Conservation (phyloP, 1,140 invertebrate species). For the Littorina saxatilis region DNA sequence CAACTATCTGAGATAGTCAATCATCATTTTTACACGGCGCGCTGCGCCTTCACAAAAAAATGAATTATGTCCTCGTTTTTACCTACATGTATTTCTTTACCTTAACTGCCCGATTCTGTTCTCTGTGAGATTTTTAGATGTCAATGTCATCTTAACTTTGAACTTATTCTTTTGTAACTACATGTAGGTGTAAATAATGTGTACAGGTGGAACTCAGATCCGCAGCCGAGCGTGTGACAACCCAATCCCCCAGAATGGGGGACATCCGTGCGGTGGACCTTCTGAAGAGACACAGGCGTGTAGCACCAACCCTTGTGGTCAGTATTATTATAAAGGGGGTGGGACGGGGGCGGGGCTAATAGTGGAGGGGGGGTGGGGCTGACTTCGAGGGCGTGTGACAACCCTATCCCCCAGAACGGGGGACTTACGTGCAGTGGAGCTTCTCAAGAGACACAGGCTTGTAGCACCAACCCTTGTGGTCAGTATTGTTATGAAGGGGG, state of each 20-base stretch:
- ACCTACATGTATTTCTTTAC: no score
- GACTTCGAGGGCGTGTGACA: conserved; percentile 31
- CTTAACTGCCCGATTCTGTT: no score
- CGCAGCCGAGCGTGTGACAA: conserved; percentile 24
- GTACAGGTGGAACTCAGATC: conserved; percentile 13
- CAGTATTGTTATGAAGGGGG: conserved; percentile 78
- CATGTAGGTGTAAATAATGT: not conserved
- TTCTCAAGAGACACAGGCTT: not conserved
- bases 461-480: conserved; percentile 26
- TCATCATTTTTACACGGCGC: no score
- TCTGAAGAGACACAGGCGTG: not conserved
- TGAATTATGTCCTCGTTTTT: no score
- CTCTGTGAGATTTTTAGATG: no score
- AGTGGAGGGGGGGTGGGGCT: no score
- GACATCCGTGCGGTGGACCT: not conserved
- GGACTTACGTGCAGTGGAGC: not conserved
- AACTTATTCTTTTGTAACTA: no score
- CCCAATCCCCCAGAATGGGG: conserved; percentile 19
- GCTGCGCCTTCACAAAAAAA: no score
- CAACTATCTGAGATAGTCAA: no score
- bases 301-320: conserved; percentile 23
- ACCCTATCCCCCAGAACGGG: conserved; percentile 14
- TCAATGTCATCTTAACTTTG: no score
- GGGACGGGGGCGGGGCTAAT: no score
- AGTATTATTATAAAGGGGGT: no score